Base-by-base conservation (phyloP, 2,888 invertebrate species). In the Erpobdella octoculata region DNA sequence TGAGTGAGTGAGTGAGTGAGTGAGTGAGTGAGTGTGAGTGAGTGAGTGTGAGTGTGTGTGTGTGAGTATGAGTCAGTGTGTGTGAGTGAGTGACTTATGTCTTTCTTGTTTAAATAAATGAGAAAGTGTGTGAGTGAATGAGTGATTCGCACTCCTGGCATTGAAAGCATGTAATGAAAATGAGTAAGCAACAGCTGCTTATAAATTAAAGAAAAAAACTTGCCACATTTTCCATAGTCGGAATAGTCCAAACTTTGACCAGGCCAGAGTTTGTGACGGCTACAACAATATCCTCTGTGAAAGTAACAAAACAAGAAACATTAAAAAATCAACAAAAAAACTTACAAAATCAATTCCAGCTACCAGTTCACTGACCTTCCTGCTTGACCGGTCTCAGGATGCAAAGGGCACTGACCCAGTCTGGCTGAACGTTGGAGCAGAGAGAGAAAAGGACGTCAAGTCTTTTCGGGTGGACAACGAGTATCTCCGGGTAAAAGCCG, bases 341-440 rank as follows among this genome's bases (percentile, higher is more conserved):
- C 9, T 9, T 21, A 21, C 9, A 59, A 21, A 33, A 61, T 33
- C 9, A 62, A 62, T 28, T 1, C n/a, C 61, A 35, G 31, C n/a
- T n/a, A n/a, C n/a, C n/a, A n/a, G n/a, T n/a, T 9, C 53, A 72
- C n/a, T 1, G 21, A 88, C 88, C 88, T 84, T 87, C 87, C 83
- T 87, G 85, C 81, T 87, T 87, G 78, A 86, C 85, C 75, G 88
- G 88, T 76, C 87, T 82, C 62, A 89, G 83, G 41, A 97, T 91
- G 84, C 94, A 93, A 77, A 96, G 87, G 62, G 97, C 93, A 74
- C 93, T 92, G 79, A 98, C 93, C 97, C 98, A 98, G 80, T 98
- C 97, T 0, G 97, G 95, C 81, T 93, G 93, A 74, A 96, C 92
- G 81, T 93, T 90, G 0, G 95, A 95, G 77, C 92, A 91, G 59